phyloP scores from a whole-genome alignment of 2,113 vertebrate species.

The Riparia riparia region DNA sequence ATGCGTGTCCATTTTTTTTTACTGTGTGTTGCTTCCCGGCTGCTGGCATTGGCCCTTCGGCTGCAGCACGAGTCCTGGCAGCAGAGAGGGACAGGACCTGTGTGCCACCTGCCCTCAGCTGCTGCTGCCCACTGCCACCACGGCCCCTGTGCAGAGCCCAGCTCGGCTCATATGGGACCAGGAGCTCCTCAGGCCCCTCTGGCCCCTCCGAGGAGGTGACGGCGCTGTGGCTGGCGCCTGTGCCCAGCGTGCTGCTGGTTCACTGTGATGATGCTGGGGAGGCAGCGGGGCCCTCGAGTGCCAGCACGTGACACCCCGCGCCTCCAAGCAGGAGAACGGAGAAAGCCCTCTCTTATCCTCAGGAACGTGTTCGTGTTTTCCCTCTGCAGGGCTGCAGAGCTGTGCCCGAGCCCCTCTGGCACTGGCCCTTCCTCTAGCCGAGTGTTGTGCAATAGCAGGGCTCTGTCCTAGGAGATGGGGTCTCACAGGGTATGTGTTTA shows the following conservation, averaged over 20 bases:
- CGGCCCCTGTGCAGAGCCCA: background rate
- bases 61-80: background rate
- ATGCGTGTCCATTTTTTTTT: background rate
- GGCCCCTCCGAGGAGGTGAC: background rate
- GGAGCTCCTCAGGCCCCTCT: background rate
- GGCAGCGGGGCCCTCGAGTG: background rate
- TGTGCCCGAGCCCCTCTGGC: background rate
- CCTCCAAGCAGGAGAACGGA: background rate
- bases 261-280: conserved; percentile 45
- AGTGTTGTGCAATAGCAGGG: conserved; percentile 51
- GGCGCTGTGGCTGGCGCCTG: background rate
- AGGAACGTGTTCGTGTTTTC: conserved; percentile 47
- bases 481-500: conserved; percentile 43
- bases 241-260: background rate
- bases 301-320: background rate
- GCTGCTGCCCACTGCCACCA: background rate
- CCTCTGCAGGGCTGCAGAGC: background rate
- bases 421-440: conserved; percentile 36
- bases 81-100: background rate
- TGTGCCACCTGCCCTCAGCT: background rate
- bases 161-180: background rate
- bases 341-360: conserved; percentile 58
- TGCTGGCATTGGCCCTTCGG: background rate
- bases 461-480: conserved; percentile 24
- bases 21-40: background rate